Percentiles rank a stretch among this genome's conserved stretches.
Conservation (phyloP, 2,888 invertebrate genomes). For the Sylvicola fuscatus region DNA sequence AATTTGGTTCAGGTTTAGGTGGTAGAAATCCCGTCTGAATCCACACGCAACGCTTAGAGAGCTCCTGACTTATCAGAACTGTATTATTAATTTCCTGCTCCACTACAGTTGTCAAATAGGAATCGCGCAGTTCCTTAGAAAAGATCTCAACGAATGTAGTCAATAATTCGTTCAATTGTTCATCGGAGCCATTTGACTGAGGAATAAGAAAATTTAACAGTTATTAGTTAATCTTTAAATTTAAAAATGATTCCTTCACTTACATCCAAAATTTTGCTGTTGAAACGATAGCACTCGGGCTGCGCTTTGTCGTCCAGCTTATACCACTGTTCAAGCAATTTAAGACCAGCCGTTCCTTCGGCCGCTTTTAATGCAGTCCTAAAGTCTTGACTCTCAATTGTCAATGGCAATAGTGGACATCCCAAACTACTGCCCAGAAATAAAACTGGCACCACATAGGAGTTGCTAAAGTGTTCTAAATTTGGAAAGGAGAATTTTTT, state of each 20-base stretch:
- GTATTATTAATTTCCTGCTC: constrained; percentile 72
- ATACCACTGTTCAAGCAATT: constrained; percentile 45
- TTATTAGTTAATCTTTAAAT: too few relatives aligned
- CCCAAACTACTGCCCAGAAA: constrained; percentile 62
- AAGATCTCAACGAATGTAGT: constrained; percentile 47
- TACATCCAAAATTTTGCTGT: constrained; percentile 17
- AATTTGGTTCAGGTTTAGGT: constrained; percentile 28
- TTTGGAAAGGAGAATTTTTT: too few relatives aligned
- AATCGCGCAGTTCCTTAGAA: constrained; percentile 55
- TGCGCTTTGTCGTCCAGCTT: constrained; percentile 45
- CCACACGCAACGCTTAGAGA: constrained; percentile 63
- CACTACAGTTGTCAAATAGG: constrained; percentile 59
- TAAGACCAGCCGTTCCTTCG: constrained; percentile 30
- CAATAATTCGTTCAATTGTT: constrained; percentile 36
- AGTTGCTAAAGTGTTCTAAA: constrained; percentile 46
- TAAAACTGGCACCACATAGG: constrained; percentile 56
- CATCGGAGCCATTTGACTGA: constrained; percentile 21
- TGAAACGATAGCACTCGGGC: constrained; percentile 57
- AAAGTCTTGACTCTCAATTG: constrained; percentile 60
- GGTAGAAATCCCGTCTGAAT: constrained; percentile 42
- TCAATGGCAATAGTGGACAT: constrained; percentile 53
- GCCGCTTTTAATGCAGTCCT: constrained; percentile 44
- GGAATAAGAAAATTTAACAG: neutral
- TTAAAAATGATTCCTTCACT: neutral
- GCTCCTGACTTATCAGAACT: constrained; percentile 57